phyloP scores from a whole-genome alignment of 1,140 invertebrate species.

The Trachelipus rathkii region DNA sequence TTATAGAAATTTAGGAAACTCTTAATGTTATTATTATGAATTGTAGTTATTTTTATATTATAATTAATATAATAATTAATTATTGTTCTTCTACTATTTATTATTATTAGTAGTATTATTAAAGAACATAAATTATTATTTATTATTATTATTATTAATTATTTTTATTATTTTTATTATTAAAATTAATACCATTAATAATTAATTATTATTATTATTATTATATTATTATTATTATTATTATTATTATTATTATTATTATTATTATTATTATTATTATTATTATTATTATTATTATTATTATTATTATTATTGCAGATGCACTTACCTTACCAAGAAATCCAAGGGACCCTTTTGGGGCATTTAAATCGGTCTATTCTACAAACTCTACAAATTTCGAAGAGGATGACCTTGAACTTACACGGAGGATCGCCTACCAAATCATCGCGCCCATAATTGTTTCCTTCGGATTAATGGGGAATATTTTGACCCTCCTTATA shows the following conservation, averaged over 20 bases:
- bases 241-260: not conserved
- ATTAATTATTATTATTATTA: not conserved
- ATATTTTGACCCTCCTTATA: conserved; percentile 47
- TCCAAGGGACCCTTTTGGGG: not conserved
- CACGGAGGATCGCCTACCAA: conserved; percentile 47
- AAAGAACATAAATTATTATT: no score
- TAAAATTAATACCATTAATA: not conserved
- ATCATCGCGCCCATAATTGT: conserved; percentile 48
- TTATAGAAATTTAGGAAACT: no score
- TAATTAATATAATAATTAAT: no score
- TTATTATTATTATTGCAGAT: not conserved
- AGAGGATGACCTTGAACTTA: conserved; percentile 1
- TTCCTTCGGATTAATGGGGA: conserved; percentile 47
- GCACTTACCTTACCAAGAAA: not conserved
- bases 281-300: not conserved
- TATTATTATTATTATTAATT: no score
- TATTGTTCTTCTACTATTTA: no score
- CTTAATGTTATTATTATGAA: no score
- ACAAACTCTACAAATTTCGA: not conserved
- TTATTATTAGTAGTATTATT: no score
- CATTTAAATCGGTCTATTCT: not conserved
- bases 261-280: not conserved
- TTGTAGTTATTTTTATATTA: no score
- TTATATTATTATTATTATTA: not conserved
- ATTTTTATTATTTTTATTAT: not conserved